phyloP scores from a whole-genome alignment of 2,113 vertebrate genomes.

The Chelonoidis abingdonii region DNA sequence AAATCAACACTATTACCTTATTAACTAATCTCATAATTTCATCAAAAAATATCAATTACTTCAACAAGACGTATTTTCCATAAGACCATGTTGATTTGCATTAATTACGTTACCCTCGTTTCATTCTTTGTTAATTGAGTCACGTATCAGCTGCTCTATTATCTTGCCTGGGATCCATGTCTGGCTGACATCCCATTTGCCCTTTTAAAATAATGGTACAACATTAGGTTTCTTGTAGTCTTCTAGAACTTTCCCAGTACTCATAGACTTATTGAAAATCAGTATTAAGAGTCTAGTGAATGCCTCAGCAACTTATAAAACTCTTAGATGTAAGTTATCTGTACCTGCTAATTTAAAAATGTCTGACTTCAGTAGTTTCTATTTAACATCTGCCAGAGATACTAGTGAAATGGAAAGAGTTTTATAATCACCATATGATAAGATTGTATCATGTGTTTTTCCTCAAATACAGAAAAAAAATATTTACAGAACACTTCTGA shows the following conservation, averaged over 20 bases:
- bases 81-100: too few species aligned
- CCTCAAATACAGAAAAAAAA: neutral
- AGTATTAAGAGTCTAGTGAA: neutral
- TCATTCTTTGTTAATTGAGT: too few species aligned
- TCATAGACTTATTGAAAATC: neutral
- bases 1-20: too few species aligned
- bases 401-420: neutral
- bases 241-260: neutral
- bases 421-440: neutral
- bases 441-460: neutral
- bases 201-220: neutral
- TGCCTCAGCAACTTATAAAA: neutral
- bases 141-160: neutral
- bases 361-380: neutral
- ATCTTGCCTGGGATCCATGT: neutral
- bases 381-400: neutral
- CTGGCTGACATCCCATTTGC: neutral
- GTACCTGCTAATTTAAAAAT: neutral
- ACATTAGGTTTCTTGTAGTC: neutral
- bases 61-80: too few species aligned
- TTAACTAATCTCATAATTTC: too few species aligned
- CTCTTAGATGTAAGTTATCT: neutral
- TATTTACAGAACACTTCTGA: neutral
- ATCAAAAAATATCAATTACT: too few species aligned
- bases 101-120: too few species aligned